Conservation (phyloP, 92 coral and sea anemone species). For the Porites divaricata region DNA sequence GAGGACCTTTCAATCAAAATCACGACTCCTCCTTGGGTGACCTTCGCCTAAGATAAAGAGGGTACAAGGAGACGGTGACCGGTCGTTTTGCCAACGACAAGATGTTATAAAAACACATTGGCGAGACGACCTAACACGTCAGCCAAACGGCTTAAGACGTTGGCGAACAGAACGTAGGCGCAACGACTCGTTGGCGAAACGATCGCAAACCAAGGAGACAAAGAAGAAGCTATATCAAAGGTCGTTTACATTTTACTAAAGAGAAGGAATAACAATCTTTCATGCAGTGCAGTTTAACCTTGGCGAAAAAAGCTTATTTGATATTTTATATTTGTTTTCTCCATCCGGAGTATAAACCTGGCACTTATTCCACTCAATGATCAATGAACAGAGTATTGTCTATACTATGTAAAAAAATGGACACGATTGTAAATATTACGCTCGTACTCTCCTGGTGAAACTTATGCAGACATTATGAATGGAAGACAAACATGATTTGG, state of each 20-base stretch:
- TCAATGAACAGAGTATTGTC: neutral
- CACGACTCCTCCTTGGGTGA: constrained; percentile 79
- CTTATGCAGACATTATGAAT: neutral
- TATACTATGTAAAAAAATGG: neutral
- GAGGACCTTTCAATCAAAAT: constrained; percentile 81
- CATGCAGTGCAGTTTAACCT: neutral
- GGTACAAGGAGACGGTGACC: too few species aligned
- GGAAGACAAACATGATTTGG: neutral
- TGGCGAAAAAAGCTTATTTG: neutral
- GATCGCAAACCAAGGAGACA: too few species aligned
- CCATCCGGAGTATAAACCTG: neutral
- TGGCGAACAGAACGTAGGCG: too few species aligned
- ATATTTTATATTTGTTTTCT: neutral
- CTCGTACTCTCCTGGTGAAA: neutral
- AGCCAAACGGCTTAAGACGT: too few species aligned
- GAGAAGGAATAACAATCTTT: too few species aligned
- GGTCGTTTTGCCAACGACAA: too few species aligned
- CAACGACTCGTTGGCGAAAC: too few species aligned
- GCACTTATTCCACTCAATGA: neutral
- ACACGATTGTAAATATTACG: constrained; percentile 18
- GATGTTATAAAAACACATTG: too few species aligned
- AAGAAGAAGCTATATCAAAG: too few species aligned
- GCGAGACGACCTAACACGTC: too few species aligned
- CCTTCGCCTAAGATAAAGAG: constrained; percentile 67
- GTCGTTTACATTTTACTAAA: too few species aligned